Base-by-base conservation (phyloP, 2,113 vertebrate species). In the Hemibagrus wyckioides region DNA sequence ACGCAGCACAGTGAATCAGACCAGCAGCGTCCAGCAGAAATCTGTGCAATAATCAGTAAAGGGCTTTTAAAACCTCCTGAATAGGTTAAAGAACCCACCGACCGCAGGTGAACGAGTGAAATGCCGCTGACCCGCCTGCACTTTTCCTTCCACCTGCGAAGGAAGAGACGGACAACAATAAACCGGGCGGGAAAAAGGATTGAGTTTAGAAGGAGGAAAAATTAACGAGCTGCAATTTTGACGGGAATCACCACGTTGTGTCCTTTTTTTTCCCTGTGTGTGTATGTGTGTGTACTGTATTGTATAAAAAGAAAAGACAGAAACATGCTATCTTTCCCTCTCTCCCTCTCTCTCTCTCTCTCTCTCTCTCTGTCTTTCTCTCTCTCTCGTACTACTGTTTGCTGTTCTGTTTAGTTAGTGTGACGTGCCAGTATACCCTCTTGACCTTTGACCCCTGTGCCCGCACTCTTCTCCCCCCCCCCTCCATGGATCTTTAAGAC, bases 381-480 rank as follows among this genome's bases (percentile, higher is more conserved):
- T 81, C 91, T 91, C 93, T 93, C 94, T 95, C 89, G 94, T 95
- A 94, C 94, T 94, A 94, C 94, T 95, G 95, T 95, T 95, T 94
- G 95, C 94, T 95, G 94, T 95, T 96, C 92, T 95, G 94, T 96
- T 95, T 94, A 94, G 94, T 95, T 96, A 93, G 92, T 95, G 94
- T 95, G 94, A 94, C 85, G 94, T 95, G 94, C 94, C 94, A 94
- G 94, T 96, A 95, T 92, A 93, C 93, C 90, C 86, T 50, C 71
- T 65, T 80, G 69, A n/a, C 57, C 87, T 82, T 61, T 76, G 25
- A 80, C 85, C 91, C 79, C 41, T 82, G 25, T 84, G 59, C 81
- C 82, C 84, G 57, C 84, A 28, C 85, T 84, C 86, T 50, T 73
- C 50, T 79, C 67, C 57, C 44, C 83, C 52, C 82, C 88, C 88